A percentile compares a stretch with the other conserved stretches of the same genome.
phyloP scores from a whole-genome alignment of 2,113 vertebrate species.

The Corythaeola cristata region DNA sequence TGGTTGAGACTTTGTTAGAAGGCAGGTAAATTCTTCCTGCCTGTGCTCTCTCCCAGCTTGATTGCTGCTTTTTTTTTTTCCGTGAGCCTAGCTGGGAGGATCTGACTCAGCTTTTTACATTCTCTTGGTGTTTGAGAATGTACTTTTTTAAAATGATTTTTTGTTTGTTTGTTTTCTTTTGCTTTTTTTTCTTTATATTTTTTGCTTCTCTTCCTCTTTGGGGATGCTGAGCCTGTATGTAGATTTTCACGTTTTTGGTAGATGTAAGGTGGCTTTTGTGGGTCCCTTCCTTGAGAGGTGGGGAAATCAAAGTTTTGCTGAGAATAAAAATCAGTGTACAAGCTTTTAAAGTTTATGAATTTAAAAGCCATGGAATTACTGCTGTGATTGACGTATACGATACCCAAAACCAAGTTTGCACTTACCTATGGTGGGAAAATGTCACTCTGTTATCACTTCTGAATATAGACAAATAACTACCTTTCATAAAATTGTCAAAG shows the following conservation, averaged over 20 bases:
- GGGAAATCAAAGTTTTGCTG: background rate
- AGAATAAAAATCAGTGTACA: background rate
- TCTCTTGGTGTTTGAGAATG: background rate
- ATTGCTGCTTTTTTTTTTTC: background rate
- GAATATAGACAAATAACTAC: constrained; percentile 16
- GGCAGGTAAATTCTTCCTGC: background rate
- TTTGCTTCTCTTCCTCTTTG: background rate
- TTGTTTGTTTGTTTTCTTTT: background rate
- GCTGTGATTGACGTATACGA: background rate
- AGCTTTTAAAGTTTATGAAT: background rate
- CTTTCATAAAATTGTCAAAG: constrained; percentile 18
- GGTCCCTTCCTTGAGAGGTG: background rate
- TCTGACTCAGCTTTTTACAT: background rate
- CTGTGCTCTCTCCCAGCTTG: background rate
- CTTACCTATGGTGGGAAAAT: constrained; percentile 15
- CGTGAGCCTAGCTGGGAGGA: background rate
- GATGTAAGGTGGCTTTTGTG: background rate
- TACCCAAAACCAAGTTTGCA: background rate
- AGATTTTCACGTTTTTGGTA: background rate
- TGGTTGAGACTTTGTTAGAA: background rate
- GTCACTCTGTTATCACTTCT: background rate
- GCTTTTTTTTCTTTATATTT: background rate
- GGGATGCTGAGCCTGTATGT: background rate
- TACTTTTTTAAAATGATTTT: background rate
- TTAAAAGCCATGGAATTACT: background rate